Evolutionary conservation across 2,113 vertebrate genomes (phyloP).

Genomic region (Australoheros scitulus): DNA sequence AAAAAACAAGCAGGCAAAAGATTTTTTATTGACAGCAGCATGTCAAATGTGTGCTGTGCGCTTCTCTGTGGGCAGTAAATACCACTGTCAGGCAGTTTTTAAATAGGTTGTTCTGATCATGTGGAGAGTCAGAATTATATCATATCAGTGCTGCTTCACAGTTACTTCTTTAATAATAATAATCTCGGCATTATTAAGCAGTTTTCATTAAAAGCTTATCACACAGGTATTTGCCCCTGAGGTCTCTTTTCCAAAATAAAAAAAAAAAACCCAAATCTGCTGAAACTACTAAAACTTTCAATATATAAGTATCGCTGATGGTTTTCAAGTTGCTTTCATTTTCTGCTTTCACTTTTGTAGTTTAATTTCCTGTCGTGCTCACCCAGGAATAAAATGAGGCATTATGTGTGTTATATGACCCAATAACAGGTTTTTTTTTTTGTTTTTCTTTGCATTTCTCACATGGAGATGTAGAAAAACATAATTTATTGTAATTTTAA

Average conservation of each 20-base stretch:
- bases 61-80: background rate
- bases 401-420: too few species aligned
- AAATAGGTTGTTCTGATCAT: background rate
- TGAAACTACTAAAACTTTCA: background rate
- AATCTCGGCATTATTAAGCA: background rate
- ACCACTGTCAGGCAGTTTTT: background rate
- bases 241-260: background rate
- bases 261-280: background rate
- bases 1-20: background rate
- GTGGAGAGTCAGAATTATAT: background rate
- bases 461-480: background rate
- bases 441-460: background rate
- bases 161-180: background rate
- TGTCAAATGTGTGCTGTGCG: background rate
- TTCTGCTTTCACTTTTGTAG: too few species aligned
- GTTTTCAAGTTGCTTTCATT: too few species aligned
- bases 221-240: too few species aligned
- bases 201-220: too few species aligned
- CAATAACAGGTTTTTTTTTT: too few species aligned
- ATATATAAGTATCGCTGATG: too few species aligned
- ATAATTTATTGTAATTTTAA: background rate
- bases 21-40: background rate
- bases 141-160: background rate
- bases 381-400: too few species aligned
- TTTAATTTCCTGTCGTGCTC: too few species aligned